Base-by-base conservation (phyloP, 2,113 vertebrate genomes). In the Tauraco erythrolophus region DNA sequence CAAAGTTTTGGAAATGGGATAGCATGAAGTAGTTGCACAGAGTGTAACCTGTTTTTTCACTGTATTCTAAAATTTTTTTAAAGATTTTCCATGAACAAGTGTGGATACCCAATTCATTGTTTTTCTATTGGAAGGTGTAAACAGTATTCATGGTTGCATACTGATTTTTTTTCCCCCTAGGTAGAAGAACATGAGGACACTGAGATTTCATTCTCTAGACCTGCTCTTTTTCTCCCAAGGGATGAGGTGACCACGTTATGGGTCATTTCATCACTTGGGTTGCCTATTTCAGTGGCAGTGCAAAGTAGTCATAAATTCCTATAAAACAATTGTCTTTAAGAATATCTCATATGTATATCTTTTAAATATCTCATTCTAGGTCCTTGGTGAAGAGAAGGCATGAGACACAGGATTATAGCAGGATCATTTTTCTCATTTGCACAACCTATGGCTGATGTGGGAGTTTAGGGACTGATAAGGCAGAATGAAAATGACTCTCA, bases 1-100 rank as follows among this genome's bases (percentile, higher is more conserved):
- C 25, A 72, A 35, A 46, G 1, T 8, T 56, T 93, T 72, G 14
- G 17, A 81, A 80, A 76, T 15, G 2, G 39, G 9, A 62, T 11
- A 72, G 7, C 14, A 33, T 33, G 10, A 39, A 84, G 24, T 27
- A 70, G 2, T 41, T 75, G 6, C 48, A 56, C 7, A 71, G 8
- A 62, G 3, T 7, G 58, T 15, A 31, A 13, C 4, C 4, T 33
- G 1, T 4, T 53, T 62, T 71, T 83, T 30, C 37, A 41, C 3
- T 33, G 2, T 45, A 5, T 71, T 62, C 10, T 41, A 50, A 51
- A 2, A 4, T 19, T 75, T 9, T 3, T 62, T 43, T 76, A 53
- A 30, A n/a, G 6, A 4, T 7, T 77, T 17, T 21, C 19, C 6
- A 10, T 33, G 39, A 18, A 14, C 10, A 27, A 1, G 0, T 30